Evolutionary conservation across 2,888 invertebrate species (phyloP).

Genomic region (Nomada hirtipes): DNA sequence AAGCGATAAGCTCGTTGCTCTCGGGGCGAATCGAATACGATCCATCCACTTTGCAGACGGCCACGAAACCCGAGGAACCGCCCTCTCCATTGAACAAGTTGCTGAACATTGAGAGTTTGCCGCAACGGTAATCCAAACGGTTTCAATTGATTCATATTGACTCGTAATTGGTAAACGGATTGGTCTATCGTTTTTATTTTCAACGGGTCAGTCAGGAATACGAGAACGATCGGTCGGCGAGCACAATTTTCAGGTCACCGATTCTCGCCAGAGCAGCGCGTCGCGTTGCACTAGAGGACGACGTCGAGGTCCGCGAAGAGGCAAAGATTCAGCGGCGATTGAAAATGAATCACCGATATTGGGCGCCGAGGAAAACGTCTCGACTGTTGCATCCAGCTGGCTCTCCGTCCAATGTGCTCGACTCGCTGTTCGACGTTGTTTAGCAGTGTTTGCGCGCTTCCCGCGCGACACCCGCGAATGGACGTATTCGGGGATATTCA

Average conservation of each 20-base stretch:
- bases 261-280: conserved; percentile 47
- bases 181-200: neutral
- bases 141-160: too few species aligned
- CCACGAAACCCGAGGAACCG: neutral
- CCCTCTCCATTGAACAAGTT: neutral
- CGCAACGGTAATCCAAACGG: conserved; percentile 16
- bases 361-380: conserved; percentile 17
- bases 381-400: conserved; percentile 34
- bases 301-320: conserved; percentile 16
- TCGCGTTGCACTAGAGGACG: conserved; percentile 12
- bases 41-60: neutral
- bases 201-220: neutral
- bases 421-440: neutral
- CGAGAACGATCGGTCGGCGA: conserved; percentile 7
- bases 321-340: neutral
- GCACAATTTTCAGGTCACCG: conserved; percentile 43
- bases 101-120: neutral
- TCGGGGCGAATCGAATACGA: conserved; percentile 2
- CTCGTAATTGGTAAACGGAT: neutral
- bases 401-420: conserved; percentile 22
- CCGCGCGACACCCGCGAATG: neutral
- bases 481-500: neutral
- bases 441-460: neutral
- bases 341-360: neutral
- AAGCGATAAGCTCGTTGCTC: conserved; percentile 17